Evolutionary conservation across 1,140 invertebrate genomes (phyloP), one percentile per base, ranked within the genome.

Genomic region (Watersipora subatra): DNA sequence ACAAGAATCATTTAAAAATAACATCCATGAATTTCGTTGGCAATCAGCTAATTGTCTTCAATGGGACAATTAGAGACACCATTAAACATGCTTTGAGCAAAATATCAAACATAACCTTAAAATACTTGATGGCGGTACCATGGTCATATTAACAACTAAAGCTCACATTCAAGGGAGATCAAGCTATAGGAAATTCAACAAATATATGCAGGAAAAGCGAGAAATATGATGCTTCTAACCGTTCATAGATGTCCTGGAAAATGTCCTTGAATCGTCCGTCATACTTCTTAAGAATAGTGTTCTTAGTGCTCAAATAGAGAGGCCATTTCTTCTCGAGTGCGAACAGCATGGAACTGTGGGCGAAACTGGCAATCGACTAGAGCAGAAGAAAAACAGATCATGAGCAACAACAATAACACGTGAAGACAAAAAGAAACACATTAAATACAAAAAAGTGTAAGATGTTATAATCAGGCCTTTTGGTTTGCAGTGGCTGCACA

Each of bases 241-340:
- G 87, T 0, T 96, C 89, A 77, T 97, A 98, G 75, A 98, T 91
- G 62, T 95, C 92, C 83, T 97, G 89, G 84, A 99, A 98, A 71
- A 98, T 96, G 73, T 99, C 93, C 79, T 98, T 98, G 80, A 98
- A 99, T 69, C 93, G 84, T 0, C 95, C 95, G 81, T 98, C 95
- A 77, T 99, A 99, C 69, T 89, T 88, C 80, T 98, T 98, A 19
- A 99, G 84, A 77, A 99, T 98, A 0, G 95, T 99, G 75, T 98
- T 98, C 79, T 99, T 99, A 2, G 95, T 98, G 69, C 92, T 82
- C 69, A 97, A 80, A 77, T 97, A 98, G 2, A 98, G 81, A 7
- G 93, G 92, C 78, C 92, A 89, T 67, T 86, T 87, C 71, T 91
- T 85, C 26, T 87, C 82, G 58, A 98, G 79, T 26, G 94, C 93